These are phyloP conservation scores for Micromussa lordhowensis DNA, from an alignment of 92 coral and sea anemone species.

Conservation along the genomic window DNA sequence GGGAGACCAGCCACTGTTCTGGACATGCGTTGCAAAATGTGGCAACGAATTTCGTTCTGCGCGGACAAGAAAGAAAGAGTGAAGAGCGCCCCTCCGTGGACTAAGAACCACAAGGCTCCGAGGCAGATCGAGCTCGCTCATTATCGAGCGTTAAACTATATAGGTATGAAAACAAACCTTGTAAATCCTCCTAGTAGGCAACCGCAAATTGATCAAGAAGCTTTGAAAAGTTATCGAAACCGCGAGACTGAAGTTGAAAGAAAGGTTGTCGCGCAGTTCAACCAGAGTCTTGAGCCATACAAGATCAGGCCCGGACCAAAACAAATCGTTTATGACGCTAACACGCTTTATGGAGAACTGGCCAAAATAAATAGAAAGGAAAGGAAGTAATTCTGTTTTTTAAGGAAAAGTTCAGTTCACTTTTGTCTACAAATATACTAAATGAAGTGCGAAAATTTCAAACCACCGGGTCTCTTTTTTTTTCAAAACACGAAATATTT, in stretches of 20 bases:
- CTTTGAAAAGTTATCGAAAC: conserved; percentile 71
- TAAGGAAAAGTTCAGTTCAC: background rate
- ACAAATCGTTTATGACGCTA: conserved; percentile 69
- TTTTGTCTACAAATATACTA: background rate
- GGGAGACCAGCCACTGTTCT: conserved; percentile 78
- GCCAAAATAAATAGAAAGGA: conserved; percentile 16
- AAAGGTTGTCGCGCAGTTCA: conserved; percentile 75
- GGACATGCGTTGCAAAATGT: conserved; percentile 81
- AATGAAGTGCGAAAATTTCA: background rate
- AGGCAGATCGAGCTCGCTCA: conserved; percentile 76
- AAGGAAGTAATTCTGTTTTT: background rate
- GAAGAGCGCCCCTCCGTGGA: conserved; percentile 86
- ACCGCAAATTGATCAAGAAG: conserved; percentile 78
- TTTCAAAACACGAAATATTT: background rate
- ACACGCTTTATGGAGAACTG: conserved; percentile 58
- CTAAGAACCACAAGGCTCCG: conserved; percentile 67
- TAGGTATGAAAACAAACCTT: conserved; percentile 76
- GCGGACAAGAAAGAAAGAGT: conserved; percentile 70
- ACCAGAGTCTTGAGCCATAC: conserved; percentile 66
- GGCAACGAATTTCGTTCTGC: conserved; percentile 80
- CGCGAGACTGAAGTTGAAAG: conserved; percentile 67
- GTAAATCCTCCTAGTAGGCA: conserved; percentile 81
- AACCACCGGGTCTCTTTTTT: background rate
- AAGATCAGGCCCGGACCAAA: conserved; percentile 76
- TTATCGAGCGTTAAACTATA: conserved; percentile 67